Evolutionary conservation across 2,888 invertebrate genomes (phyloP).

Genomic region (Periphyllus acericola): DNA sequence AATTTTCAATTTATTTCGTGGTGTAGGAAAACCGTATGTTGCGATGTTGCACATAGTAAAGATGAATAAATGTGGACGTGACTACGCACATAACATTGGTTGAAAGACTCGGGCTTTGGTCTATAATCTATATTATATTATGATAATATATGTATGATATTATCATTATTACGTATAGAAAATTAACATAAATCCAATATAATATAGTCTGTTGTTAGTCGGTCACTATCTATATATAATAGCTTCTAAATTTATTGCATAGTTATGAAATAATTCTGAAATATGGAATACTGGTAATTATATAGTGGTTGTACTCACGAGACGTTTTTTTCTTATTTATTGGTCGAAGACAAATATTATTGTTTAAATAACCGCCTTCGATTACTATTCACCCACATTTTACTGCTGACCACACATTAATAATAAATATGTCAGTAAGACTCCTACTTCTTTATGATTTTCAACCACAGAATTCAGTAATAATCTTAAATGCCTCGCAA

Average conservation of each 20-base stretch:
- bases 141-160: not conserved
- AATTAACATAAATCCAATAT: slow-evolving; percentile 17
- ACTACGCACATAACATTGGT: too few relatives aligned
- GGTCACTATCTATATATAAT: not conserved
- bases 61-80: too few relatives aligned
- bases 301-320: not conserved
- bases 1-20: not conserved
- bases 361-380: slow-evolving; percentile 10
- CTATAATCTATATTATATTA: not conserved
- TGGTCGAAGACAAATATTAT: slow-evolving; percentile 30
- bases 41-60: not conserved
- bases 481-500: not conserved
- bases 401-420: slow-evolving; percentile 3
- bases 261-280: slow-evolving; percentile 32
- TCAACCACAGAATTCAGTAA: not conserved
- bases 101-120: not conserved
- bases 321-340: slow-evolving; percentile 22
- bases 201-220: not conserved
- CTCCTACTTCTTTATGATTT: slow-evolving; percentile 11
- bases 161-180: not conserved
- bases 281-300: not conserved
- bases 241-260: slow-evolving; percentile 8
- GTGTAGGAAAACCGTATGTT: not conserved
- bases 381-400: slow-evolving; percentile 10
- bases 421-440: not conserved